Evolutionary conservation across 2,113 vertebrate genomes (phyloP).

Genomic region (Macquaria ambigua): DNA sequence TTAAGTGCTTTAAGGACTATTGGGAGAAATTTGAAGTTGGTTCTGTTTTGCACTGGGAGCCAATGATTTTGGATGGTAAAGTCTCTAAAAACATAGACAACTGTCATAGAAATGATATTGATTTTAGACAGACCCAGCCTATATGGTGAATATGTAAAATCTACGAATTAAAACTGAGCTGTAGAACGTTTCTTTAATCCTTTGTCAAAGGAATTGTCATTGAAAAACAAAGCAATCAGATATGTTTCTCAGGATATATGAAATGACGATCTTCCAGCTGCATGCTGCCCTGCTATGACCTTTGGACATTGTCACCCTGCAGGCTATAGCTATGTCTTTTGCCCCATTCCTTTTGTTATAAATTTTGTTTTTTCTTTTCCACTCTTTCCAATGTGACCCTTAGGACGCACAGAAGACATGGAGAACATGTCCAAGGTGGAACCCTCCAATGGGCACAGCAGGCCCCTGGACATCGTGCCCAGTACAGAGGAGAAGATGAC

Average conservation of each 20-base stretch:
- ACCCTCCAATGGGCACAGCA: slow-evolving; percentile 73
- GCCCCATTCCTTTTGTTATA: not conserved
- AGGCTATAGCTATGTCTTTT: not conserved
- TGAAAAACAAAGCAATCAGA: not conserved
- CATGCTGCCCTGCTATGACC: not conserved
- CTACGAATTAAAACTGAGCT: not conserved
- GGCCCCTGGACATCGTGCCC: slow-evolving; percentile 75
- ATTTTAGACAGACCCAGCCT: not conserved
- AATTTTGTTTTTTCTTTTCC: not conserved
- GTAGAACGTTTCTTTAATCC: not conserved
- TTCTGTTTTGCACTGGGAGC: not conserved
- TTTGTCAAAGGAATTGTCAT: not conserved
- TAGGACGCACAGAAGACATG: slow-evolving; percentile 54
- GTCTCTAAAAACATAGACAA: not conserved
- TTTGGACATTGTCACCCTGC: not conserved
- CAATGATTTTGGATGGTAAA: not conserved
- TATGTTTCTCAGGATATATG: not conserved
- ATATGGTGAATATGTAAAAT: not conserved
- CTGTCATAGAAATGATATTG: not conserved
- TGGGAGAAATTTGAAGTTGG: not conserved
- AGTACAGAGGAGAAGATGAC: slow-evolving; percentile 79
- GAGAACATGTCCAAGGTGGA: slow-evolving; percentile 73
- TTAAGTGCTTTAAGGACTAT: not conserved
- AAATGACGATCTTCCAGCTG: not conserved
- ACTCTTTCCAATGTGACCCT: not conserved